phyloP scores from a whole-genome alignment of 2,888 invertebrate species.

The Hirtodrosophila duncani region DNA sequence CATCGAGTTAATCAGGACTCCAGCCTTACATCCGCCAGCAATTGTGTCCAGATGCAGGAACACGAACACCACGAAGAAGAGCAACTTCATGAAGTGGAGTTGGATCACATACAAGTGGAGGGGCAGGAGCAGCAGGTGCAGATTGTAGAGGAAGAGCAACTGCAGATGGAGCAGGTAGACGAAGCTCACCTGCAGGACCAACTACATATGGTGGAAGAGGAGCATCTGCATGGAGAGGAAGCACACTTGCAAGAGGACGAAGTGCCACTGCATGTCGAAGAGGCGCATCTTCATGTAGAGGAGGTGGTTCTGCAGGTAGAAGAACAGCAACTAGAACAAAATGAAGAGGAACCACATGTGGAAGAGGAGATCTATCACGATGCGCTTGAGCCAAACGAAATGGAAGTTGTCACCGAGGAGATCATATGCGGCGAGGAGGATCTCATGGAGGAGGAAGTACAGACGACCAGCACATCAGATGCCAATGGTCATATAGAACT shows the following conservation, averaged over 20 bases:
- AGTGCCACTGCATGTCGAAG: not conserved
- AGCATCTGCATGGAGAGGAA: constrained; percentile 2
- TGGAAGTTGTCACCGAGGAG: constrained; percentile 45
- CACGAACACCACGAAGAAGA: not conserved
- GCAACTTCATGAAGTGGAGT: not conserved
- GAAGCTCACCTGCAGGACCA: too few species aligned
- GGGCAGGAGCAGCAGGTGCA: not conserved
- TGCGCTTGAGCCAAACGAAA: constrained; percentile 25
- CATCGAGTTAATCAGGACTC: constrained; percentile 54
- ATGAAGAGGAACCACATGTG: constrained; percentile 1
- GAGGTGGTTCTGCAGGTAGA: constrained; percentile 10
- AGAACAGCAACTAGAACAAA: constrained; percentile 5
- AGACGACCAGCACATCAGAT: constrained; percentile 3
- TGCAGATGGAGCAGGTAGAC: constrained; percentile 1
- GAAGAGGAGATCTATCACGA: constrained; percentile 33
- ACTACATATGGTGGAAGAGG: constrained; percentile 2
- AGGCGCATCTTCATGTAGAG: not conserved
- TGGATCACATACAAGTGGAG: not conserved
- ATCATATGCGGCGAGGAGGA: constrained; percentile 64
- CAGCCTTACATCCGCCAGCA: constrained; percentile 19
- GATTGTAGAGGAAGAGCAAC: not conserved
- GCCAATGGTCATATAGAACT: constrained; percentile 44
- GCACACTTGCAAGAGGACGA: constrained; percentile 5
- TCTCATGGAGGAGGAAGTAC: constrained; percentile 29
- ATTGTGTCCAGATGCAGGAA: constrained; percentile 5